Evolutionary conservation across 2,797 vertebrate genomes (phyloP).

Genomic region (Zalophus californianus): DNA sequence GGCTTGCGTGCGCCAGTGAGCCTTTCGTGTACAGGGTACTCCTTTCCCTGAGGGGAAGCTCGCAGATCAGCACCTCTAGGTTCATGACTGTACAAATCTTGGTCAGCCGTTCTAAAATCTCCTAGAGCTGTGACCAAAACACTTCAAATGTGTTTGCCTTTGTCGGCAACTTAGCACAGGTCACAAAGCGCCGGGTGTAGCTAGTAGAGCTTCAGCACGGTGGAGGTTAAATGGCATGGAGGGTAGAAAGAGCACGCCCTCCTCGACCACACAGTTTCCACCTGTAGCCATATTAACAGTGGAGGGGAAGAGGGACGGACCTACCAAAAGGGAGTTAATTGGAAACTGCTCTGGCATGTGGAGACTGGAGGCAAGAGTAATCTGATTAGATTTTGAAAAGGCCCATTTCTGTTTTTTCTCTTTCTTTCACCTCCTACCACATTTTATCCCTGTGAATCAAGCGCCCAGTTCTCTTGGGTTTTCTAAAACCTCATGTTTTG

Average conservation of each 20-base stretch:
- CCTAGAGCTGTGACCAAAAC: neutral
- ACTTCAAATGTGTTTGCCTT: neutral
- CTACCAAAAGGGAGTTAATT: neutral
- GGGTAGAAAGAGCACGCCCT: neutral
- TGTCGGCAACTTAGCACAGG: neutral
- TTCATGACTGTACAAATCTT: neutral
- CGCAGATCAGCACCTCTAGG: too few species aligned
- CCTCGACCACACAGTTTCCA: neutral
- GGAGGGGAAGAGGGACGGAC: neutral
- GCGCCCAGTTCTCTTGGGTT: neutral
- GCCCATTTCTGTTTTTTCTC: neutral
- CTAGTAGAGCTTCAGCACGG: neutral
- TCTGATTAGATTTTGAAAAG: neutral
- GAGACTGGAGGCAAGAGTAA: neutral
- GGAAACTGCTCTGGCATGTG: neutral
- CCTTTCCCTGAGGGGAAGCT: neutral
- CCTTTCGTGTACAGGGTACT: accelerated
- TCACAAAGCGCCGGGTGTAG: neutral
- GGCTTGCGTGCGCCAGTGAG: neutral
- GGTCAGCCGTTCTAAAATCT: neutral
- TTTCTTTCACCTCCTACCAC: neutral
- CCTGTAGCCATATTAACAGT: accelerated
- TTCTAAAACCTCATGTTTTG: neutral
- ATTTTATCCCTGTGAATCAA: neutral
- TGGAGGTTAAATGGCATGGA: neutral